Evolutionary conservation across 2,888 invertebrate species (phyloP), one percentile per base, ranked within the genome.

Genomic region (Blera fallax): DNA sequence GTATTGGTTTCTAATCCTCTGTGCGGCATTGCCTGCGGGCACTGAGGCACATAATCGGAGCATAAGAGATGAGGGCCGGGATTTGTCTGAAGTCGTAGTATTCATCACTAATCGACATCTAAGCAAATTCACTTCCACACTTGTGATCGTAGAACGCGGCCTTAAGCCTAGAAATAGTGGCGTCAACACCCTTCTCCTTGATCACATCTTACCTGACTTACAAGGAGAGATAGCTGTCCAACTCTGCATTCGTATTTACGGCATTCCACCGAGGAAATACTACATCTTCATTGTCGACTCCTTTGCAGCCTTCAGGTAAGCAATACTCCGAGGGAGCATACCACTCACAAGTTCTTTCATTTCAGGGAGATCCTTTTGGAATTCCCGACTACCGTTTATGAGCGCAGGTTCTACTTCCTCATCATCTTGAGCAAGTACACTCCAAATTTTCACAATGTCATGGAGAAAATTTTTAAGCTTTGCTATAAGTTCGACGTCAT

Each of bases 241-340:
- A 32, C 70, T 89, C 45, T 78, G 78, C 40, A 77, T 87, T 37
- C 87, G 87, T 0, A 37, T 54, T 6, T 67, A 87, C 0, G 58
- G 80, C 7, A 87, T 87, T 10, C 81, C 88, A 0, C 88, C 88
- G 0, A 87, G 84, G 78, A 88, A 88, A 7, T 85, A 90, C 29
- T 88, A 89, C 37, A 83, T 91, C 1, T 89, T 91, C 50, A 87
- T 91, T 62, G 89, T 91, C 24, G 89, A 90, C 21, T 77, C 88
- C 0, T 24, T 77, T 2, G 21, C 58, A 2, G 87, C 90, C 0
- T 91, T 91, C 40, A 72, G 83, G 90, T 90, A 64, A 88, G 88
- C 29, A 11, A 18, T 18, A 11, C 0, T n/a, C 14, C 40, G 3
- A 2, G n/a, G n/a, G n/a, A 34, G 6, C 6, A 10, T 14, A 0